phyloP scores from a whole-genome alignment of 2,888 invertebrate genomes.

The Deroplatys truncata region DNA sequence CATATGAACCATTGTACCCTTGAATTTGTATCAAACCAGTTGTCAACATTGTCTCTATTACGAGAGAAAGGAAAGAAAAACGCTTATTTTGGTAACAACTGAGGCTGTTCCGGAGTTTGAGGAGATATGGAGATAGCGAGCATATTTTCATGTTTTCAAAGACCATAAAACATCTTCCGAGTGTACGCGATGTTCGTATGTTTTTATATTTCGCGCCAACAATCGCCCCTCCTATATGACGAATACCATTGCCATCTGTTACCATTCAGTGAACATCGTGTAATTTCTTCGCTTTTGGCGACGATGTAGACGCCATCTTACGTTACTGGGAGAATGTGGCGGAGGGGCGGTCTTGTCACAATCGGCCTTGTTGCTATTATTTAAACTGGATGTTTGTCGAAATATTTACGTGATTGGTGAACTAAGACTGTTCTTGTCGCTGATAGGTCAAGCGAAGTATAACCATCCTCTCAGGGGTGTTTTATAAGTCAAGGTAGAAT shows the following conservation, averaged over 20 bases:
- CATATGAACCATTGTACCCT: no score
- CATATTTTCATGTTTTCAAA: no score
- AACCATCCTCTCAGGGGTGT: neutral
- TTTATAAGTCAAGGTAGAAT: neutral
- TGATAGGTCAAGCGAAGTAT: neutral
- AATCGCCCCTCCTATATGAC: neutral
- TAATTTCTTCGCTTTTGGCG: neutral
- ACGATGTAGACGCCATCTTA: neutral
- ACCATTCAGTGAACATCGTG: neutral
- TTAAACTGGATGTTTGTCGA: neutral
- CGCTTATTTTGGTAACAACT: no score
- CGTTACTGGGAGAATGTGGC: neutral
- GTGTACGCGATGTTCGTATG: neutral
- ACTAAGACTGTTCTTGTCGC: neutral
- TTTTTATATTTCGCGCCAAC: neutral
- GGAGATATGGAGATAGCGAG: no score
- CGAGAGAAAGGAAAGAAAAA: no score
- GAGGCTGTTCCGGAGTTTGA: no score
- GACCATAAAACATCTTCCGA: neutral
- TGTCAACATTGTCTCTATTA: no score
- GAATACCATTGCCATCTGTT: neutral
- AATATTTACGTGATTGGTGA: slow-evolving; percentile 1
- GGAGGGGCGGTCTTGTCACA: neutral
- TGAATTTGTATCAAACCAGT: no score
- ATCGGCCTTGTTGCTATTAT: neutral